A percentile compares a stretch with the other conserved stretches of the same genome.
phyloP scores from a whole-genome alignment of 1,140 invertebrate genomes.

The Drosophila quadrilineata region DNA sequence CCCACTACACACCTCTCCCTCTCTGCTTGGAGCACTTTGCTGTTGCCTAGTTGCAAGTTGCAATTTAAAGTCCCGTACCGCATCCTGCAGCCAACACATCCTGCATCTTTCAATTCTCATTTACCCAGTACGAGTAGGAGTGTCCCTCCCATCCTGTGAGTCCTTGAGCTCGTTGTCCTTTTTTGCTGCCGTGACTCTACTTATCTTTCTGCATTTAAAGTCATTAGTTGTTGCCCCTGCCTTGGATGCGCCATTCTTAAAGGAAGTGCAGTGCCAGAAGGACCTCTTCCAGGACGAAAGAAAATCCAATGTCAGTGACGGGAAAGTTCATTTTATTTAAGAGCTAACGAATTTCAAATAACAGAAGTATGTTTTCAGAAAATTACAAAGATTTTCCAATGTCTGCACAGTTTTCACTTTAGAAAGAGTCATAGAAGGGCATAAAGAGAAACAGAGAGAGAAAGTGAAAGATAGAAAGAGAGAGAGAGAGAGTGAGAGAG shows the following conservation, averaged over 20 bases:
- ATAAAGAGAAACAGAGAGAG: background rate
- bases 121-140: no score
- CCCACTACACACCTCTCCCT: conserved; percentile 4
- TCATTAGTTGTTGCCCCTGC: conserved; percentile 58
- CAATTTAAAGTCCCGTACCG: background rate
- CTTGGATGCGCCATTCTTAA: conserved; percentile 43
- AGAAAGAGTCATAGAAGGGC: conserved; percentile 19
- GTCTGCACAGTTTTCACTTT: conserved; percentile 58
- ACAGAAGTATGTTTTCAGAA: no score
- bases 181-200: conserved; percentile 39
- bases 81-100: background rate
- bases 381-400: conserved; percentile 74
- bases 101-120: background rate
- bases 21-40: conserved; percentile 27
- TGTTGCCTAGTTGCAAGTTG: conserved; percentile 23
- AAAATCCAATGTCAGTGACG: conserved; percentile 37
- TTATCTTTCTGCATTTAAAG: conserved; percentile 73
- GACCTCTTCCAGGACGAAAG: background rate
- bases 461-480: background rate
- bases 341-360: conserved; percentile 44
- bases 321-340: conserved; percentile 16
- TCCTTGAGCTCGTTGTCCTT: conserved; percentile 16
- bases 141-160: background rate
- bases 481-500: no score
- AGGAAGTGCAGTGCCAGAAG: conserved; percentile 31